Evolutionary conservation across 2,888 invertebrate genomes (phyloP).

Genomic region (Luperina testacea): DNA sequence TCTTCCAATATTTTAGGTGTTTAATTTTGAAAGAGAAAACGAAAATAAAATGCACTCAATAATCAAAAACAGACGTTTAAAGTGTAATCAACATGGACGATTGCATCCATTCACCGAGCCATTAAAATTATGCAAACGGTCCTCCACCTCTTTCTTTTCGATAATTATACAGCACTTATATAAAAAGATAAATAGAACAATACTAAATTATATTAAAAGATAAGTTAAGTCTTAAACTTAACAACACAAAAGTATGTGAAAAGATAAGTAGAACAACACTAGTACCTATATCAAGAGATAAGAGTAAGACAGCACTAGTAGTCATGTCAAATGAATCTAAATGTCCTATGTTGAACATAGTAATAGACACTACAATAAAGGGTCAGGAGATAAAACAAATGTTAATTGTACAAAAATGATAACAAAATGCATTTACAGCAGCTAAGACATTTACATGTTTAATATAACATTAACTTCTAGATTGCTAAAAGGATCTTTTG

Average conservation of each 20-base stretch:
- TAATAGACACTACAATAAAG: not conserved
- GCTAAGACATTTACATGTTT: not conserved
- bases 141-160: conserved; percentile 5
- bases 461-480: not conserved
- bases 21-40: not conserved
- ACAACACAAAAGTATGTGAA: conserved; percentile 11
- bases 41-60: not conserved
- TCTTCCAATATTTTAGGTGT: not conserved
- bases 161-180: conserved; percentile 16
- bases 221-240: conserved; percentile 6
- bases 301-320: conserved; percentile 18
- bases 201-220: not conserved
- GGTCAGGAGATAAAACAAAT: conserved; percentile 1
- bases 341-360: conserved; percentile 1
- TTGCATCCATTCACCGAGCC: conserved; percentile 20
- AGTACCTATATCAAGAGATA: conserved; percentile 24
- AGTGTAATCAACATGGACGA: conserved; percentile 14
- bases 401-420: conserved; percentile 15
- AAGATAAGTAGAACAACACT: no score
- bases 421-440: not conserved
- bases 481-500: not conserved
- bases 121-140: conserved; percentile 42
- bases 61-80: conserved; percentile 9
- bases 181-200: conserved; percentile 24
- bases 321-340: conserved; percentile 12